Base-by-base conservation (phyloP, 2,888 invertebrate species). In the Pycnomerus fuliginosus region DNA sequence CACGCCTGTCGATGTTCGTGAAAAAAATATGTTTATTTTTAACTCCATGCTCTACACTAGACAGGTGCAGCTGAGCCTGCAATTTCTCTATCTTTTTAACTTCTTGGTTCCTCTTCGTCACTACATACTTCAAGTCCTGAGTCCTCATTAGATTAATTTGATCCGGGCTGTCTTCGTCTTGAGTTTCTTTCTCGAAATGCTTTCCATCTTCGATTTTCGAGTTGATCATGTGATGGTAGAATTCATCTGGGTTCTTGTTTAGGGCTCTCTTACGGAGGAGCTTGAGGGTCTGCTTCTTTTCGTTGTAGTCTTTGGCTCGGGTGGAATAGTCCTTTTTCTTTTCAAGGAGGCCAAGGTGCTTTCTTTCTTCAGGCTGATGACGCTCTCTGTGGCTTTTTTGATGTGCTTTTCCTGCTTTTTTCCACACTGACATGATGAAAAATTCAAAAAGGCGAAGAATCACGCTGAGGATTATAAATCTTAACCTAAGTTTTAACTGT, bases 171-270 rank as follows among this genome's bases (percentile, higher is more conserved):
- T 90, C 84, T 59, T 90, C 86, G 27, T 84, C 83, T 17, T 80
- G 78, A 47, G 86, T 83, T 49, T 78, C 76, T 22, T 83, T 72
- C 59, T 89, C 84, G 65, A 84, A 84, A 60, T 85, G 85, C 41
- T 66, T 51, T 1, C 78, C 79, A 53, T 75, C 75, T 49, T 77
- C 70, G 0, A 87, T 72, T 70, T 84, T 83, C 0, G 94, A 89
- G 68, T 91, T 93, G 42, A 94, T 83, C 97, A 98, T 98, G 67
- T 96, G 95, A 74, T 91, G 93, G 70, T 97, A 91, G 74, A 97
- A 99, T 71, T 99, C 99, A 84, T 99, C 97, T 1, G 96, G 95
- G 76, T 99, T 99, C 69, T 86, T 90, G 66, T 95, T 88, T 13
- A 92, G 73, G 0, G 94, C 96, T 44, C 90, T 81, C 68, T 87